Evolutionary conservation across 2,113 vertebrate species (phyloP).

Genomic region (Psettodes erumei): DNA sequence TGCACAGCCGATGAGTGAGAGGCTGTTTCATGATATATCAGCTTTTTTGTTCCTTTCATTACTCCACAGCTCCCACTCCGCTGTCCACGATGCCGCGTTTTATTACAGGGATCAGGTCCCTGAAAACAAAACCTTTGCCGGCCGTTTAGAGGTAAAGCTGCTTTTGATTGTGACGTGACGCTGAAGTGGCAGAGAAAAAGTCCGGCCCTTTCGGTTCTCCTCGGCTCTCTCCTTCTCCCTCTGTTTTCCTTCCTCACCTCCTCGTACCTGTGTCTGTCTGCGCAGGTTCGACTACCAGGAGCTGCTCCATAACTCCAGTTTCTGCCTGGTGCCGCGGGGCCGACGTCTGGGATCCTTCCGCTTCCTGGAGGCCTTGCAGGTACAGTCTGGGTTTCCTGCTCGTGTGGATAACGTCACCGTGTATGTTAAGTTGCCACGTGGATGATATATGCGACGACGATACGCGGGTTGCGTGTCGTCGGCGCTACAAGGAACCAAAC

Average conservation of each 20-base stretch:
- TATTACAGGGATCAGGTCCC: conserved; percentile 19
- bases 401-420: background rate
- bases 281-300: conserved; percentile 88
- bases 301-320: conserved; percentile 90
- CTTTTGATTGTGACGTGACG: conserved; percentile 19
- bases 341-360: conserved; percentile 85
- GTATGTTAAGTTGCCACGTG: too few species aligned
- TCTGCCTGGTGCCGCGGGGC: conserved; percentile 93
- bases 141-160: conserved; percentile 16
- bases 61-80: conserved; percentile 4
- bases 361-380: conserved; percentile 94
- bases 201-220: too few species aligned
- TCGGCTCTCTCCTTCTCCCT: background rate
- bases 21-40: conserved; percentile 39
- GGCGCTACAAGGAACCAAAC: conserved; percentile 14
- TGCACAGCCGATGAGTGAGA: too few species aligned
- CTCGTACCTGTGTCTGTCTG: conserved; percentile 28
- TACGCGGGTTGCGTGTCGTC: too few species aligned
- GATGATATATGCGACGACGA: too few species aligned
- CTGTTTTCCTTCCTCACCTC: background rate
- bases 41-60: conserved; percentile 31
- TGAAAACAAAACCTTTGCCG: conserved; percentile 15
- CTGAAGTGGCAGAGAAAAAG: too few species aligned
- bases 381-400: background rate
- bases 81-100: conserved; percentile 11